A percentile compares a stretch with the other conserved stretches of the same genome.
Evolutionary conservation across 2,113 vertebrate species (phyloP).

Genomic region (Pagrus major): DNA sequence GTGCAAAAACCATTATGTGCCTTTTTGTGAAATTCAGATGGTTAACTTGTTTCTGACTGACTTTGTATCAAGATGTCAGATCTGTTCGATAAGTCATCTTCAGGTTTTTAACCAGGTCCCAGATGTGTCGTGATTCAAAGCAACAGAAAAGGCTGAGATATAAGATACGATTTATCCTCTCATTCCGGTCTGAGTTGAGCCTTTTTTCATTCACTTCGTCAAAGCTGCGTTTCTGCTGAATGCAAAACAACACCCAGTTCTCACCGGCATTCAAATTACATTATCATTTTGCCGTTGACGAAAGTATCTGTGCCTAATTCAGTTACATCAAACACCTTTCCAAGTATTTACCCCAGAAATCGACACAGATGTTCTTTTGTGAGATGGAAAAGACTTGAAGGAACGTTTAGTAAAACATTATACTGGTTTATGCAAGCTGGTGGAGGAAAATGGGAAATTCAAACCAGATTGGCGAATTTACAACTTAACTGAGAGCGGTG

Average conservation of each 20-base stretch:
- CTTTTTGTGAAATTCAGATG: slow-evolving; percentile 8
- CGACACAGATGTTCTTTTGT: slow-evolving; percentile 46
- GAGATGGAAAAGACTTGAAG: slow-evolving; percentile 29
- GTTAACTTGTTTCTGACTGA: background rate
- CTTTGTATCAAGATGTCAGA: background rate
- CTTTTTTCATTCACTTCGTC: background rate
- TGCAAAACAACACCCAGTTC: background rate
- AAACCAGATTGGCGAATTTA: slow-evolving; percentile 70
- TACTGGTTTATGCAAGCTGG: slow-evolving; percentile 20
- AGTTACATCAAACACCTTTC: slow-evolving; percentile 47
- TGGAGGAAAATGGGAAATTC: slow-evolving; percentile 59
- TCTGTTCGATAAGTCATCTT: slow-evolving; percentile 2
- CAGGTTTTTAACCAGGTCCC: background rate
- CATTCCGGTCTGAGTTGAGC: background rate
- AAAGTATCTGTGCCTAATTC: slow-evolving; percentile 31
- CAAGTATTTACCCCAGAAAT: slow-evolving; percentile 23
- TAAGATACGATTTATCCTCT: background rate
- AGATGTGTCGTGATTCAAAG: slow-evolving; percentile 16
- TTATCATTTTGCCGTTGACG: slow-evolving; percentile 33
- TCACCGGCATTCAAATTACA: background rate
- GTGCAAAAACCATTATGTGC: slow-evolving; percentile 29
- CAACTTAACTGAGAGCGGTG: background rate
- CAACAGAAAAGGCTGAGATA: background rate
- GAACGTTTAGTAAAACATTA: slow-evolving; percentile 23
- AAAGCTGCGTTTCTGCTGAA: background rate